Percentiles rank a stretch among this genome's conserved stretches.
phyloP scores from a whole-genome alignment of 2,888 invertebrate species.

The Parapristionchus giblindavisi region DNA sequence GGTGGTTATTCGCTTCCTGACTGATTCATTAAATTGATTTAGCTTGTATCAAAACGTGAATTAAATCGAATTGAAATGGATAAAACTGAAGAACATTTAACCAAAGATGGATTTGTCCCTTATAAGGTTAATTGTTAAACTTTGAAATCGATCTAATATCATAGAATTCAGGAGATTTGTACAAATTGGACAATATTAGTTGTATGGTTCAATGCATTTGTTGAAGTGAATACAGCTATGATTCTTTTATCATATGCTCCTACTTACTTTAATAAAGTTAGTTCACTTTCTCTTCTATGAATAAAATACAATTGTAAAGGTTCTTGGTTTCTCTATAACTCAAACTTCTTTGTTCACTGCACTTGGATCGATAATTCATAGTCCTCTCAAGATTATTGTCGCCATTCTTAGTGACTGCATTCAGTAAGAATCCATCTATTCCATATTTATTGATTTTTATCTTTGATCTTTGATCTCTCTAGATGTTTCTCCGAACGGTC shows the following conservation, averaged over 20 bases:
- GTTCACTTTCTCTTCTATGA: no score
- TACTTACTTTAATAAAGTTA: constrained; percentile 59
- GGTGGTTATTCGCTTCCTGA: neutral
- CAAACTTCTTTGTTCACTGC: constrained; percentile 39
- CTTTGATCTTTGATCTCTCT: no score
- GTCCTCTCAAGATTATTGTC: constrained; percentile 58
- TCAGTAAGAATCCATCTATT: neutral
- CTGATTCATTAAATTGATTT: neutral
- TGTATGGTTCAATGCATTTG: constrained; percentile 63
- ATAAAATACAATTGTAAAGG: neutral
- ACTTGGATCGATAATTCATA: constrained; percentile 44
- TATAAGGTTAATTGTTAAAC: constrained; percentile 13
- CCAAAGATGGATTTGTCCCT: constrained; percentile 28
- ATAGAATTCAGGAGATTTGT: constrained; percentile 23
- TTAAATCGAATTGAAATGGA: neutral
- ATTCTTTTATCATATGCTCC: constrained; percentile 64
- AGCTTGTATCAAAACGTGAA: constrained; percentile 9
- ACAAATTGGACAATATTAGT: constrained; percentile 44
- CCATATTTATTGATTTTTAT: neutral
- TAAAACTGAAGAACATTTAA: constrained; percentile 24
- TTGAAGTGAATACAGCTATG: constrained; percentile 62
- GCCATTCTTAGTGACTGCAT: constrained; percentile 54
- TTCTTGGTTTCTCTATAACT: constrained; percentile 22
- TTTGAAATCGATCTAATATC: neutral
- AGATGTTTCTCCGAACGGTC: constrained; percentile 14